phyloP scores from a whole-genome alignment of 2,113 vertebrate genomes.

The Acanthisitta chloris region DNA sequence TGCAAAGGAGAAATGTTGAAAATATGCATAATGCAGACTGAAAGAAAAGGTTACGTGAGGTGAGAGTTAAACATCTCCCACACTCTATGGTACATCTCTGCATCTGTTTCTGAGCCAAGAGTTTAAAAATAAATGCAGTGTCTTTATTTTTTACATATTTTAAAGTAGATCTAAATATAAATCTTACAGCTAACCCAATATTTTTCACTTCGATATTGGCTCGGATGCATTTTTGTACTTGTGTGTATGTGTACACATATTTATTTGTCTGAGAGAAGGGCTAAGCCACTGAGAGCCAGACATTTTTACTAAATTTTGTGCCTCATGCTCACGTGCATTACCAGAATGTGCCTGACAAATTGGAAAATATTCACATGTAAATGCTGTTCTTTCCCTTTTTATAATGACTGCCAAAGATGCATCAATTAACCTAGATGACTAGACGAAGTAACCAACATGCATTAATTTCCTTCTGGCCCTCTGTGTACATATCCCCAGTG shows the following conservation, averaged over 20 bases:
- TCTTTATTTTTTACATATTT: slow-evolving; percentile 7
- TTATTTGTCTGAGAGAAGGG: neutral
- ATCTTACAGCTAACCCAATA: neutral
- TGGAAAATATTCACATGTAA: neutral
- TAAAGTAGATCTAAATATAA: neutral
- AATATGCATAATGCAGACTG: neutral
- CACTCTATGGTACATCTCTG: neutral
- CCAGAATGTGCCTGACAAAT: neutral
- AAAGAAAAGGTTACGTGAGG: neutral
- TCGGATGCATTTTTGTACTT: neutral
- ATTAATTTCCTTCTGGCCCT: slow-evolving; percentile 1
- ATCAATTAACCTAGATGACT: slow-evolving; percentile 18
- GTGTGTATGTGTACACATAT: neutral
- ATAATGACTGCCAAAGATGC: neutral
- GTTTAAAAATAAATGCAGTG: slow-evolving; percentile 14
- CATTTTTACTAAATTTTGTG: neutral
- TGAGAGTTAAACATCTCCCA: neutral
- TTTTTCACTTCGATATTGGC: neutral
- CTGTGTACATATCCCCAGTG: neutral
- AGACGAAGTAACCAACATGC: neutral
- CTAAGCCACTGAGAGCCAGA: neutral
- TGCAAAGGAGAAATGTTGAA: neutral
- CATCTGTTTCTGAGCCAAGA: neutral
- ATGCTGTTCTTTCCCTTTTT: neutral
- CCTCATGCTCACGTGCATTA: neutral